Base-by-base conservation (phyloP, 2,113 vertebrate genomes). In the Eulemur rufifrons region DNA sequence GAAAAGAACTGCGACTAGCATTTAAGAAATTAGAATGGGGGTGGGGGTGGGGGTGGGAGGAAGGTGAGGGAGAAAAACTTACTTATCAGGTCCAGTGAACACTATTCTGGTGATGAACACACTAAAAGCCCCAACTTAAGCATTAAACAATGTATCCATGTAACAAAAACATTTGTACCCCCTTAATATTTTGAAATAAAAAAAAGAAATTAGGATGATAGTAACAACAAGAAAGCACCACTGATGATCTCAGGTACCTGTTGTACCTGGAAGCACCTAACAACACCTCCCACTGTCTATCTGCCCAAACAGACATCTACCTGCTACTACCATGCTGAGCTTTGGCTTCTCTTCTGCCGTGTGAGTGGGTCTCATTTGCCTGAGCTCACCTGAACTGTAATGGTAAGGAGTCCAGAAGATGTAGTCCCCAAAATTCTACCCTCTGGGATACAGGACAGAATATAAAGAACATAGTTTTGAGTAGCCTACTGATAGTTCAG, bases 11-110 rank as follows among this genome's bases (percentile, higher is more conserved):
- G n/a, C 39, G 47, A 20, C 20, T 63, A 82, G 21, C 54, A 66
- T 59, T 91, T 32, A 59, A 90, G 63, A 93, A 95, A 39, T 27
- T 34, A 86, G 71, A 34, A 88, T 84, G 91, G 52, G 52, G 52
- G 42, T 42, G 42, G 42, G 42, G 17, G 61, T 12, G 61, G 27
- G 27, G 25, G 61, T 63, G 11, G 61, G 11, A 63, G 20, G 61
- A 63, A 29, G 61, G 27, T 63, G 27, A 63, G 25, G 25, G 61
- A 63, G 61, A 29, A 63, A 56, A 63, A 63, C 11, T 29, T 63
- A 63, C 61, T 27, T 29, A 29, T 63, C 25, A 63, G 61, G 59
- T 27, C 10, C 25, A 11, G 5, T 29, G 10, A 63, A 63, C 61
- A 63, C 25, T 63, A 29, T 25, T 59, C 56, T 59, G 56, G 20